Percentiles rank a stretch among this genome's conserved stretches.
Conservation (phyloP, 2,113 vertebrate species). For the Calyptomena viridis region DNA sequence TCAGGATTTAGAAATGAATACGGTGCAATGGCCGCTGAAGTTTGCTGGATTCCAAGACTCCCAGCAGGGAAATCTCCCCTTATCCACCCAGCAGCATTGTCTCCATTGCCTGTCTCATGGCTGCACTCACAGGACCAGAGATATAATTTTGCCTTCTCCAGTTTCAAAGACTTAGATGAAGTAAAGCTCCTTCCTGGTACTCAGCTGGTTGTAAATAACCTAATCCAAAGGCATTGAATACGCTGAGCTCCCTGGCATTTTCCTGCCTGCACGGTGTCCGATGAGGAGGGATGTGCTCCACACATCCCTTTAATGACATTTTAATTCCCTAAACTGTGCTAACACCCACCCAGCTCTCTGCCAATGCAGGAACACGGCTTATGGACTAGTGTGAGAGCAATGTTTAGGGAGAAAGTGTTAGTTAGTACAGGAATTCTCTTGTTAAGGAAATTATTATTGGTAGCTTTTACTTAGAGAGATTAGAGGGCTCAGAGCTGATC, state of each 20-base stretch:
- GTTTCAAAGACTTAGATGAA: not conserved
- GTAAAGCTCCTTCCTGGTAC: not conserved
- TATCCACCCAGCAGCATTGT: not conserved
- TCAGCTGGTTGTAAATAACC: not conserved
- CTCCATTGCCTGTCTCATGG: not conserved
- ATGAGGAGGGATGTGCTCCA: not conserved
- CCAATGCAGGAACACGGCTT: not conserved
- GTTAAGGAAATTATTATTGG: not conserved
- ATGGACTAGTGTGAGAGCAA: not conserved
- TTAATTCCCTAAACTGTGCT: not conserved
- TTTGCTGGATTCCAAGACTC: not conserved
- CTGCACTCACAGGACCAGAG: not conserved
- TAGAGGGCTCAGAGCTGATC: not conserved
- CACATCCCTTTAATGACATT: not conserved
- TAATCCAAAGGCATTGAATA: not conserved
- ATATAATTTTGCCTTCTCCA: not conserved
- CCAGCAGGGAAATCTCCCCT: not conserved
- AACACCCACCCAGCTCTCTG: not conserved
- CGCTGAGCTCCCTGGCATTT: not conserved
- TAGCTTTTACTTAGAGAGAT: not conserved
- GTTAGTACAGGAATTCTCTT: not conserved
- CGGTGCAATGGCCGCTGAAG: not conserved
- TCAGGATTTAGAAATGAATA: not conserved
- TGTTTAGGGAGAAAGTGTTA: not conserved
- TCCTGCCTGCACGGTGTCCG: not conserved